These are phyloP conservation scores for Brachylomia viminalis DNA, from an alignment of 2,888 invertebrate species.

Conservation along the genomic window DNA sequence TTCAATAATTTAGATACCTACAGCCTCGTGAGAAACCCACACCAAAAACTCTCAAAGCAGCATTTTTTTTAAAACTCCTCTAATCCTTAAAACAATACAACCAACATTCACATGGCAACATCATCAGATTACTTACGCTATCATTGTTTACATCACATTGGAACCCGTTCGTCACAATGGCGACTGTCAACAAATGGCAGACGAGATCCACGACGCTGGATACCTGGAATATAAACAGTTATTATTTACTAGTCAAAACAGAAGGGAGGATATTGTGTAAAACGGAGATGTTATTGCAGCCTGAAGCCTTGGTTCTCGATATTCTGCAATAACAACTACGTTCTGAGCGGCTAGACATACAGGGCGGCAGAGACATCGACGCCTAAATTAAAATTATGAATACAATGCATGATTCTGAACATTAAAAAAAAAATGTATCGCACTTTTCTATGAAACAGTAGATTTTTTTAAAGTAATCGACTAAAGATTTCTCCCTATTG, in stretches of 20 bases:
- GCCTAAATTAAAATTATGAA: too few relatives aligned
- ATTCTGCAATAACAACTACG: conserved; percentile 11
- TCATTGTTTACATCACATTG: conserved; percentile 79
- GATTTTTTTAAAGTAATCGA: too few relatives aligned
- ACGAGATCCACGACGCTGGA: conserved; percentile 79
- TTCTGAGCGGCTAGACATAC: not conserved
- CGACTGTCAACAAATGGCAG: conserved; percentile 77
- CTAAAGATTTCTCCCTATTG: too few relatives aligned
- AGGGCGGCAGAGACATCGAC: too few relatives aligned
- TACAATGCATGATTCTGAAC: too few relatives aligned
- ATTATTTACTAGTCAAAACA: conserved; percentile 51
- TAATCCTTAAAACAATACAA: conserved; percentile 39
- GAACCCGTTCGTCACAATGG: conserved; percentile 79
- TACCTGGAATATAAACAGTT: conserved; percentile 74
- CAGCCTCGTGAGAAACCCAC: not conserved
- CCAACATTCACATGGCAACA: conserved; percentile 20
- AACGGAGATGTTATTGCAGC: conserved; percentile 33
- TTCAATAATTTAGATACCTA: not conserved
- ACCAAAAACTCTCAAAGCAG: not conserved
- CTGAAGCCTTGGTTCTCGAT: not conserved
- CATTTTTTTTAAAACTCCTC: not conserved
- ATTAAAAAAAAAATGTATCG: too few relatives aligned
- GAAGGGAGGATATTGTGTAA: conserved; percentile 24
- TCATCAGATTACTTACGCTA: conserved; percentile 72
- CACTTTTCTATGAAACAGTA: too few relatives aligned